Conservation (phyloP, 2,888 invertebrate species). For the Drosophila borealis region DNA sequence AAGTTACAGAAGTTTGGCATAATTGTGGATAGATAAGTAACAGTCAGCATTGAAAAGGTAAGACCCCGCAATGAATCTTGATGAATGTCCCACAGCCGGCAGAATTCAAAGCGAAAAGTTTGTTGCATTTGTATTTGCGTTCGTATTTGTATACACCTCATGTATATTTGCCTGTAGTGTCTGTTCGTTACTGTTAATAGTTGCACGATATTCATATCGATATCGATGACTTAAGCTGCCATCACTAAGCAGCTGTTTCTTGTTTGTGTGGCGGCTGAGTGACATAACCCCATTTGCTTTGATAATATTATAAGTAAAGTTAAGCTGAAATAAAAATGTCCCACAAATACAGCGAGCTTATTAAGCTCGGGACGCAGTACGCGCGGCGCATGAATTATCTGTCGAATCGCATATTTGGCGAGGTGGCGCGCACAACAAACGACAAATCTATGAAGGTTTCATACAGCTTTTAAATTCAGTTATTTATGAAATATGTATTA, state of each 20-base stretch:
- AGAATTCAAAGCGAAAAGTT: no score
- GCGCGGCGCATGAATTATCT: constrained; percentile 93
- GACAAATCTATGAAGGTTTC: constrained; percentile 89
- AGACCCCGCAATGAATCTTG: no score
- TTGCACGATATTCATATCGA: not conserved
- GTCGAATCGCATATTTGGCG: constrained; percentile 95
- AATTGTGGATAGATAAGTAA: no score
- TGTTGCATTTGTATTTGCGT: no score
- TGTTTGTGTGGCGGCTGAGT: constrained; percentile 32
- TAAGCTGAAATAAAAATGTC: constrained; percentile 85
- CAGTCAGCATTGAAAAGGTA: no score
- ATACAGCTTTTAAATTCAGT: constrained; percentile 82
- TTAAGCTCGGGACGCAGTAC: constrained; percentile 91
- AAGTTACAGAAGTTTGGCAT: no score
- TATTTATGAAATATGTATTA: not conserved
- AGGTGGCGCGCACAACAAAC: constrained; percentile 92
- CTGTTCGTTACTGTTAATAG: no score
- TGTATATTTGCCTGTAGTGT: no score
- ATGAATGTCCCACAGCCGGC: no score
- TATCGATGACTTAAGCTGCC: constrained; percentile 26
- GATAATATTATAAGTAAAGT: not conserved
- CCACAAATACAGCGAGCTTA: constrained; percentile 88
- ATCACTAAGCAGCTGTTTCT: constrained; percentile 46
- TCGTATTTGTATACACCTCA: no score
- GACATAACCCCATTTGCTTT: constrained; percentile 60